Percentiles rank a stretch among this genome's conserved stretches.
These are phyloP conservation scores for Sarcophaga subvicina DNA, from an alignment of 2,888 invertebrate species.

Conservation along the genomic window DNA sequence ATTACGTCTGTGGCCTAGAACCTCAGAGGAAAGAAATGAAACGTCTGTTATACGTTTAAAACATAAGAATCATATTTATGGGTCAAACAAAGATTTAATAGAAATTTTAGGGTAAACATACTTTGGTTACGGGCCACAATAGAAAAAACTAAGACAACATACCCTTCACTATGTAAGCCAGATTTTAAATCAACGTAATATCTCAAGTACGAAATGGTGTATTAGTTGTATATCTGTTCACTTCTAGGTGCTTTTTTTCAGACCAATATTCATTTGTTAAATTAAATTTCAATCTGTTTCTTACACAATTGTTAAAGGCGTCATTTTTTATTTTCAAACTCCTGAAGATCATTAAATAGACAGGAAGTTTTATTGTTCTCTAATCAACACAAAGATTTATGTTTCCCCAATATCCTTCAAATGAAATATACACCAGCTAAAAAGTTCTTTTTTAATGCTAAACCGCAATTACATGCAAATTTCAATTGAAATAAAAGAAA, in stretches of 20 bases:
- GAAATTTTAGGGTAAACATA: not conserved
- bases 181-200: not conserved
- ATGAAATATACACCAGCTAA: slow-evolving; percentile 57
- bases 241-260: not conserved
- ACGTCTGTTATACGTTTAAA: not conserved
- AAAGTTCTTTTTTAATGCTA: not conserved
- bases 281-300: not conserved
- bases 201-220: slow-evolving; percentile 4
- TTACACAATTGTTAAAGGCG: slow-evolving; percentile 42
- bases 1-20: slow-evolving; percentile 14
- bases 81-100: slow-evolving; percentile 22
- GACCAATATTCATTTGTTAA: not conserved
- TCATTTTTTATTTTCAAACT: slow-evolving; percentile 29
- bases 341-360: slow-evolving; percentile 3
- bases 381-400: slow-evolving; percentile 25
- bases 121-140: not conserved
- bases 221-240: not conserved
- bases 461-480: slow-evolving; percentile 54
- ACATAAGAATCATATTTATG: slow-evolving; percentile 2
- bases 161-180: not conserved
- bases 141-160: not conserved
- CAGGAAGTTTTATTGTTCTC: slow-evolving; percentile 57
- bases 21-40: slow-evolving; percentile 3
- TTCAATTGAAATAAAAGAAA: slow-evolving; percentile 32
- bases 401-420: slow-evolving; percentile 31